Evolutionary conservation across 2,888 invertebrate species (phyloP).

Genomic region (Volucella inanis): DNA sequence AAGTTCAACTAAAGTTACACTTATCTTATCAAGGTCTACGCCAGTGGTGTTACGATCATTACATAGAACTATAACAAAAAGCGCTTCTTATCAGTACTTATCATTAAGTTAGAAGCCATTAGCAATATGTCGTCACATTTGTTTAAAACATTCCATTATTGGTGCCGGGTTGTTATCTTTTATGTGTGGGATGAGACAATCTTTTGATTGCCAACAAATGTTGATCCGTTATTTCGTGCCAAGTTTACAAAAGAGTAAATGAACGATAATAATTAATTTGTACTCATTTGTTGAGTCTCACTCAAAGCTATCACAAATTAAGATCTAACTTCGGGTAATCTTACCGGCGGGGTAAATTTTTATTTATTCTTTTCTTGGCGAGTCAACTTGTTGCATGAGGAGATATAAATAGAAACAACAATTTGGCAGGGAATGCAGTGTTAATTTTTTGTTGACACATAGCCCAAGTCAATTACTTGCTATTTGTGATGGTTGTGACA

Average conservation of each 20-base stretch:
- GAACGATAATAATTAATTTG: slow-evolving; percentile 20
- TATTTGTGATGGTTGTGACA: background rate
- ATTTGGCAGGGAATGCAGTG: slow-evolving; percentile 34
- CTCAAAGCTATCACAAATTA: slow-evolving; percentile 15
- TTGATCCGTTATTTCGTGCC: background rate
- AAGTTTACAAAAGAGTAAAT: slow-evolving; percentile 9
- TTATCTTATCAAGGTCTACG: slow-evolving; percentile 17
- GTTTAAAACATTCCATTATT: background rate
- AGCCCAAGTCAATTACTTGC: background rate
- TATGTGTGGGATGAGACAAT: background rate
- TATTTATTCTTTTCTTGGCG: slow-evolving; percentile 2
- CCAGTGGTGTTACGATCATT: background rate
- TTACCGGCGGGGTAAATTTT: too few species aligned
- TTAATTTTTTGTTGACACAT: slow-evolving; percentile 24
- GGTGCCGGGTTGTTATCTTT: too few species aligned
- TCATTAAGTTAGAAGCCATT: background rate
- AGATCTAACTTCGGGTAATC: too few species aligned
- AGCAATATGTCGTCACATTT: slow-evolving; percentile 24
- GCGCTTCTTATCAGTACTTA: too few species aligned
- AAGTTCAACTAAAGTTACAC: background rate
- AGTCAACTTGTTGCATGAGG: slow-evolving; percentile 49
- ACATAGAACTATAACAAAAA: too few species aligned
- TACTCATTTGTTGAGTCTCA: slow-evolving; percentile 30
- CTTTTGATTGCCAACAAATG: background rate
- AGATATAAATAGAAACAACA: slow-evolving; percentile 35